Conservation (phyloP, 2,888 invertebrate genomes). For the Calameuta filiformis region DNA sequence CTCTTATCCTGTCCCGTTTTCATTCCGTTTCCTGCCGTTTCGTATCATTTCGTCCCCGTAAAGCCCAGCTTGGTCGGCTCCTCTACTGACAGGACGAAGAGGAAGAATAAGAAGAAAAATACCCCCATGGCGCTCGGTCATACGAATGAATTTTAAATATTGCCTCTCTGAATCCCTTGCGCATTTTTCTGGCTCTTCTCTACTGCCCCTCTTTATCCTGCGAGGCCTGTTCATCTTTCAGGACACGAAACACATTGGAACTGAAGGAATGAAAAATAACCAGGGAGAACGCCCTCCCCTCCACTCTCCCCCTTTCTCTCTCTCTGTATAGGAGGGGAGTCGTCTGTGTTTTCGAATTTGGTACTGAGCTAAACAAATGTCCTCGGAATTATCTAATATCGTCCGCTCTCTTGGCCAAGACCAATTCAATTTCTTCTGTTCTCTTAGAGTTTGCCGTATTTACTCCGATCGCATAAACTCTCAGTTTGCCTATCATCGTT, state of each 20-base stretch:
- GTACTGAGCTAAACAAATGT: slow-evolving; percentile 24
- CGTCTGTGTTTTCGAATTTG: background rate
- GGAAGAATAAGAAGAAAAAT: background rate
- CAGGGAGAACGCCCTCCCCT: background rate
- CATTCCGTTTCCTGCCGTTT: background rate
- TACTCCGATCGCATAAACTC: background rate
- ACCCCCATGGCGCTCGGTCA: slow-evolving; percentile 16
- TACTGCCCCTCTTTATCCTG: background rate
- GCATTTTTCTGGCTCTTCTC: background rate
- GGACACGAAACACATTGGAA: background rate
- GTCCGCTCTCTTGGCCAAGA: slow-evolving; percentile 8
- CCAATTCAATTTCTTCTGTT: slow-evolving; percentile 29
- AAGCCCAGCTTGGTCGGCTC: background rate
- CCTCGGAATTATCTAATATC: slow-evolving; percentile 34
- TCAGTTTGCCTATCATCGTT: background rate
- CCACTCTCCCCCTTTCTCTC: too few relatives aligned
- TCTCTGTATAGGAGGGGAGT: background rate
- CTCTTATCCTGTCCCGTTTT: background rate
- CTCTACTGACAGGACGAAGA: background rate
- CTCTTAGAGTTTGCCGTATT: background rate
- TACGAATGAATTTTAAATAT: slow-evolving; percentile 34
- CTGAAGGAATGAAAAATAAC: background rate
- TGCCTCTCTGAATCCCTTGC: slow-evolving; percentile 15
- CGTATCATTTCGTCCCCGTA: background rate
- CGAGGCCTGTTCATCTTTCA: background rate